A percentile compares a stretch with the other conserved stretches of the same genome.
These are phyloP conservation scores for Drosophila aff. DNA, from an alignment of 1,140 invertebrate species.

Conservation along the genomic window DNA sequence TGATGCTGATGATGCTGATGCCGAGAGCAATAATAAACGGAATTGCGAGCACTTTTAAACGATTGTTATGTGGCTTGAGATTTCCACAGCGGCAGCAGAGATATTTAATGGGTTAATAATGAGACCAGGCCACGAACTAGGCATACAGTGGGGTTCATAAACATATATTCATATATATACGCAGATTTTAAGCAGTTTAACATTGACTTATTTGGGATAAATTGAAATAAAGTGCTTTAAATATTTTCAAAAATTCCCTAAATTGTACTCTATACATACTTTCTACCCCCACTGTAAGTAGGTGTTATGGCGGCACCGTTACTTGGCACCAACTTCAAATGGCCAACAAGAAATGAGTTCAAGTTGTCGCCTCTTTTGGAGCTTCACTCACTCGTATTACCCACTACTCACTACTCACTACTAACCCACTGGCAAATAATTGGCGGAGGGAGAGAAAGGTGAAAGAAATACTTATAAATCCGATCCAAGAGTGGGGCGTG, in stretches of 20 bases:
- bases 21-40: constrained; percentile 26
- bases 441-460: constrained; percentile 1
- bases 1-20: constrained; percentile 4
- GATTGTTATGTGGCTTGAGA: constrained; percentile 25
- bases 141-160: constrained; percentile 7
- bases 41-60: constrained; percentile 30
- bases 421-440: constrained; percentile 3
- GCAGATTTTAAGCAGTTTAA: not conserved
- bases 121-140: constrained; percentile 14
- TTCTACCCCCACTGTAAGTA: not conserved
- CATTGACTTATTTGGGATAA: not conserved
- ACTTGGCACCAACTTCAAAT: constrained; percentile 41
- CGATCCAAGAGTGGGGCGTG: constrained; percentile 47
- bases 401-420: not conserved
- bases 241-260: not conserved
- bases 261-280: not conserved
- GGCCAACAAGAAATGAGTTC: constrained; percentile 50
- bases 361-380: constrained; percentile 46
- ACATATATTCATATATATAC: not conserved
- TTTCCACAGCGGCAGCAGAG: constrained; percentile 16
- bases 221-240: too few relatives aligned
- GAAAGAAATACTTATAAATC: constrained; percentile 18
- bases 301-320: constrained; percentile 15
- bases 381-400: constrained; percentile 18
- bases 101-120: constrained; percentile 67